Conservation (phyloP, 2,888 invertebrate genomes). For the Eupeodes luniger region DNA sequence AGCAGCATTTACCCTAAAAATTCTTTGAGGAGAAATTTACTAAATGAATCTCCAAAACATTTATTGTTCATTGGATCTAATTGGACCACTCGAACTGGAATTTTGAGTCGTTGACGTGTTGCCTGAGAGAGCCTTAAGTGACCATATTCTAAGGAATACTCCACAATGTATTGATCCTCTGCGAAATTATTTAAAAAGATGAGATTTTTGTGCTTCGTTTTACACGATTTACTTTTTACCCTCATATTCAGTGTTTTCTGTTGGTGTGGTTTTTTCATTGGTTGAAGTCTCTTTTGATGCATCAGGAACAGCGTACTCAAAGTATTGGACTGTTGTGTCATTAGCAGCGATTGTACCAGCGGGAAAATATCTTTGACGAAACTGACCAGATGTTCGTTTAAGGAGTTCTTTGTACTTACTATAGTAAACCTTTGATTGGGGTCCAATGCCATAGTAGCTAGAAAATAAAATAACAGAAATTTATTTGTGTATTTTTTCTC, state of each 20-base stretch:
- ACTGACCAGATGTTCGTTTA: slow-evolving; percentile 77
- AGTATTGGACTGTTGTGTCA: slow-evolving; percentile 69
- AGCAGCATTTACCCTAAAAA: slow-evolving; percentile 89
- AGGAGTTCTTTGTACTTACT: slow-evolving; percentile 78
- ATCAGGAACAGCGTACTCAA: slow-evolving; percentile 55
- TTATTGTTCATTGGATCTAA: slow-evolving; percentile 94
- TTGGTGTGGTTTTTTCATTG: slow-evolving; percentile 27
- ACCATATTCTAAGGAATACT: slow-evolving; percentile 98
- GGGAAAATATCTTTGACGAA: slow-evolving; percentile 80
- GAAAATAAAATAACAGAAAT: slow-evolving; percentile 4
- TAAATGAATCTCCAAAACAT: slow-evolving; percentile 97
- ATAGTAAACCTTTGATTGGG: slow-evolving; percentile 80
- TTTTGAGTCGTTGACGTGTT: slow-evolving; percentile 93
- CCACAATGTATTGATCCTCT: slow-evolving; percentile 98
- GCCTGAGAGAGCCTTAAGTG: slow-evolving; percentile 95
- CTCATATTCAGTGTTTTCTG: slow-evolving; percentile 70
- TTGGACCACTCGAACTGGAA: slow-evolving; percentile 94
- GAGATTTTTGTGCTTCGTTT: slow-evolving; percentile 26
- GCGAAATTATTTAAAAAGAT: slow-evolving; percentile 66
- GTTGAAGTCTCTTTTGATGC: slow-evolving; percentile 25
- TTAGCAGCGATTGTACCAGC: slow-evolving; percentile 73
- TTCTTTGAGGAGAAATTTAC: slow-evolving; percentile 94
- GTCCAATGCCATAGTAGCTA: slow-evolving; percentile 81
- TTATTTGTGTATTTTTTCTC: no score
- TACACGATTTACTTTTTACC: slow-evolving; percentile 39